These are phyloP conservation scores for Sebastes reedi DNA, from an alignment of 2,797 vertebrate species.

Conservation along the genomic window DNA sequence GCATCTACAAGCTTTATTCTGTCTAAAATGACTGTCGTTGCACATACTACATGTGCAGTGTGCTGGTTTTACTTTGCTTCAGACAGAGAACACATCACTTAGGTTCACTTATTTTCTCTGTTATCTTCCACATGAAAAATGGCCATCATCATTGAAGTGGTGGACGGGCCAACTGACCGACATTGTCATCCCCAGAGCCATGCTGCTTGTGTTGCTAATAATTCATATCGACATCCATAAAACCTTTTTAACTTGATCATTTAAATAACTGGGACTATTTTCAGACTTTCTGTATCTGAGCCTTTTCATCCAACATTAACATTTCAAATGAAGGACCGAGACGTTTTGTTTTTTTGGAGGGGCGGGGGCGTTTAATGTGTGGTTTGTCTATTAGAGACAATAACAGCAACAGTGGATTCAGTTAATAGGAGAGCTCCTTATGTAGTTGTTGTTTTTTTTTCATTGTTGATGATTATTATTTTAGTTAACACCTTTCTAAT, in stretches of 20 bases:
- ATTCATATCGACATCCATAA: background rate
- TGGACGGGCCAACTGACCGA: background rate
- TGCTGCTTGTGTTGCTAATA: background rate
- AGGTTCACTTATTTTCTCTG: background rate
- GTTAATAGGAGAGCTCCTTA: constrained; percentile 30
- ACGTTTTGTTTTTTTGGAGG: background rate
- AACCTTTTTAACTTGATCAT: background rate
- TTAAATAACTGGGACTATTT: background rate
- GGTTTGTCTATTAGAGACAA: constrained; percentile 22
- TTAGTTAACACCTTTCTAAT: constrained; percentile 69
- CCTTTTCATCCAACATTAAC: background rate
- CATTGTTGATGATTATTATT: constrained; percentile 59
- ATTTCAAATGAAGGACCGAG: background rate
- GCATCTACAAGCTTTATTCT: background rate
- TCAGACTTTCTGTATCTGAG: background rate
- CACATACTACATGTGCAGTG: background rate
- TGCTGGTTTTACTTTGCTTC: background rate
- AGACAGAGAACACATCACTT: background rate
- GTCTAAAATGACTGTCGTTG: background rate
- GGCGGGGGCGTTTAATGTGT: background rate
- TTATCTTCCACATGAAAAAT: background rate
- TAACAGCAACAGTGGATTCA: constrained; percentile 19
- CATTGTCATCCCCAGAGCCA: too few species aligned
- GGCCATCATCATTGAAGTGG: background rate
- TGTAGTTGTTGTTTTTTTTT: constrained; percentile 40